phyloP scores from a whole-genome alignment of 2,113 vertebrate genomes.

The Pelvicachromis taeniatus region DNA sequence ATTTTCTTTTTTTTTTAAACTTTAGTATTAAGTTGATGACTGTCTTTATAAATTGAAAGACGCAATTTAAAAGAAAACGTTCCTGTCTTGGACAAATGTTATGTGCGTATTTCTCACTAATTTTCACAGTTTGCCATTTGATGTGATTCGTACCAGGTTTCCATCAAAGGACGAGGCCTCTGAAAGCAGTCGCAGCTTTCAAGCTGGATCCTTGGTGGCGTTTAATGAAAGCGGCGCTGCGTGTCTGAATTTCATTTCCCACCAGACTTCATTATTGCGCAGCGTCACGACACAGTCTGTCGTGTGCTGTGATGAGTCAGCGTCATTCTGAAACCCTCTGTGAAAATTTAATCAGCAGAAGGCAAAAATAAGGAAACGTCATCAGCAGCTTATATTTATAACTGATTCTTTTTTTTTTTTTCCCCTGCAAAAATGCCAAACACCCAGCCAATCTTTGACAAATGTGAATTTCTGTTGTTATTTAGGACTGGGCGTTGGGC shows the following conservation, averaged over 20 bases:
- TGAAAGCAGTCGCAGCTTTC: neutral
- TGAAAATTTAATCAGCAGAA: neutral
- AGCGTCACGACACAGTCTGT: neutral
- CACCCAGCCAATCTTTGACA: accelerated
- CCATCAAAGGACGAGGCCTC: neutral
- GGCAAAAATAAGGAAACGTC: neutral
- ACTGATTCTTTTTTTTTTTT: neutral
- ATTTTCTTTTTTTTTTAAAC: neutral
- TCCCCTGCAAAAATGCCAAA: neutral
- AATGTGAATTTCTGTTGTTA: neutral
- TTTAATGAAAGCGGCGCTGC: neutral
- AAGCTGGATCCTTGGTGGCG: accelerated
- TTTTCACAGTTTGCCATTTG: neutral
- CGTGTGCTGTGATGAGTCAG: neutral
- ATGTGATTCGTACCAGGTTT: neutral
- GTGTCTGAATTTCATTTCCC: neutral
- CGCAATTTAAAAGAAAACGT: neutral
- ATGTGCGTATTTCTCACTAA: accelerated
- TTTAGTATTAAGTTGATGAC: neutral
- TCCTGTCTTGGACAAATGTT: too few relatives aligned
- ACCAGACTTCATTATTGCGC: neutral
- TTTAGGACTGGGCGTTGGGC: neutral
- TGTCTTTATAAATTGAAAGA: accelerated
- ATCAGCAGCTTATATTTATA: neutral
- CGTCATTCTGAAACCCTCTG: neutral